A percentile compares a stretch with the other conserved stretches of the same genome.
Conservation (phyloP, 92 coral and sea anemone species). For the Parazoanthus swiftii region DNA sequence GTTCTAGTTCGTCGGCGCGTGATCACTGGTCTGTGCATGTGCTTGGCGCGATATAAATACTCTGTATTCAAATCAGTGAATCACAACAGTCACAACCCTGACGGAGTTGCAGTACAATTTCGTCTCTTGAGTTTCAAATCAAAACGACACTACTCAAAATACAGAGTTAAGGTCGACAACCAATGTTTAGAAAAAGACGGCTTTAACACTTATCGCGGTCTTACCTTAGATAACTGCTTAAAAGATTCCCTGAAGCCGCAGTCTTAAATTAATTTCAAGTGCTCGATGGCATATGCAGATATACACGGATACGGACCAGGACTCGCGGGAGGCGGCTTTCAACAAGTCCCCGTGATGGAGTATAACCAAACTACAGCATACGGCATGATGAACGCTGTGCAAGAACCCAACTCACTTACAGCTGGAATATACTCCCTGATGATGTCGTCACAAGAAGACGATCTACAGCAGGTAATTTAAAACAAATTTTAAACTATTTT, state of each 20-base stretch:
- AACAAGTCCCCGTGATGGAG: constrained; percentile 29
- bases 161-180: not conserved
- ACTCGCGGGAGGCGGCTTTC: not conserved
- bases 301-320: constrained; percentile 26
- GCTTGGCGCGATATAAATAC: constrained; percentile 26
- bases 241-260: not conserved
- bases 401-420: constrained; percentile 61
- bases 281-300: constrained; percentile 35
- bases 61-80: not conserved
- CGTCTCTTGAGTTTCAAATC: not conserved
- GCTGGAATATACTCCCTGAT: constrained; percentile 77
- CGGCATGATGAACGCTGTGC: constrained; percentile 4
- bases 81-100: constrained; percentile 5
- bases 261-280: constrained; percentile 11
- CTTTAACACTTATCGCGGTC: not conserved
- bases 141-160: not conserved
- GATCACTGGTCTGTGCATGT: constrained; percentile 17
- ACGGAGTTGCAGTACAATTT: not conserved
- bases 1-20: constrained; percentile 20
- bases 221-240: not conserved
- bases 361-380: not conserved
- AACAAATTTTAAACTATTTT: not conserved
- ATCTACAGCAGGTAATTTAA: constrained; percentile 67
- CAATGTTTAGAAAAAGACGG: not conserved
- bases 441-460: constrained; percentile 73